Percentiles rank a stretch among this genome's conserved stretches.
Conservation (phyloP, 2,113 vertebrate species). For the Gallinago jamesoni region DNA sequence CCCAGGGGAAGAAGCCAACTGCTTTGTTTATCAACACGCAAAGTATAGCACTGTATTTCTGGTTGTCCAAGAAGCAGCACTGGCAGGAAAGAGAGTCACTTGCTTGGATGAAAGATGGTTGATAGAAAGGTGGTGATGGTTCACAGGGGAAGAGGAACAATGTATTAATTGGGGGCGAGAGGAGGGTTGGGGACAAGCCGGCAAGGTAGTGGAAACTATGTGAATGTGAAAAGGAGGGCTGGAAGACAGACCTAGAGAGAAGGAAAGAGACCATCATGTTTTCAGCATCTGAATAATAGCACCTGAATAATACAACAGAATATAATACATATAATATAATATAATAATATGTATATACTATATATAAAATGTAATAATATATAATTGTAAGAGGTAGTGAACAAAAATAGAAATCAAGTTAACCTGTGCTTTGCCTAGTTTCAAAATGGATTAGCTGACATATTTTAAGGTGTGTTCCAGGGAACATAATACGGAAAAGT, state of each 20-base stretch:
- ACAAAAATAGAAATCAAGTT: conserved; percentile 38
- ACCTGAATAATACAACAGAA: too few relatives aligned
- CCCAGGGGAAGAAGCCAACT: conserved; percentile 46
- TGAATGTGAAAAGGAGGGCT: neutral
- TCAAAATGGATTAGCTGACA: neutral
- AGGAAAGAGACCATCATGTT: neutral
- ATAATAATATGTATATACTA: too few relatives aligned
- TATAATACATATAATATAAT: too few relatives aligned
- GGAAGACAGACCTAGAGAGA: neutral
- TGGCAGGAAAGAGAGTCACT: neutral
- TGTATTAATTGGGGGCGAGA: neutral
- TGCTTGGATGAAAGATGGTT: conserved; percentile 33
- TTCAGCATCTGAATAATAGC: neutral
- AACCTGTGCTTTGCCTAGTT: neutral
- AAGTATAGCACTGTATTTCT: conserved; percentile 33
- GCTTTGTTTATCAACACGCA: conserved; percentile 70
- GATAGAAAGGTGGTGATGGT: conserved; percentile 17
- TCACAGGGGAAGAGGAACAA: neutral
- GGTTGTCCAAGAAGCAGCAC: conserved; percentile 54
- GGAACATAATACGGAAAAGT: neutral
- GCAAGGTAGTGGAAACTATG: neutral
- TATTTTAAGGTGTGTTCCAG: neutral
- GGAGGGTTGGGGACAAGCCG: neutral
- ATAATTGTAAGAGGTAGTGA: neutral
- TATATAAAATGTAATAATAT: neutral